Evolutionary conservation across 2,888 invertebrate genomes (phyloP), one percentile per base, ranked within the genome.

Genomic region (Oscheius onirici): DNA sequence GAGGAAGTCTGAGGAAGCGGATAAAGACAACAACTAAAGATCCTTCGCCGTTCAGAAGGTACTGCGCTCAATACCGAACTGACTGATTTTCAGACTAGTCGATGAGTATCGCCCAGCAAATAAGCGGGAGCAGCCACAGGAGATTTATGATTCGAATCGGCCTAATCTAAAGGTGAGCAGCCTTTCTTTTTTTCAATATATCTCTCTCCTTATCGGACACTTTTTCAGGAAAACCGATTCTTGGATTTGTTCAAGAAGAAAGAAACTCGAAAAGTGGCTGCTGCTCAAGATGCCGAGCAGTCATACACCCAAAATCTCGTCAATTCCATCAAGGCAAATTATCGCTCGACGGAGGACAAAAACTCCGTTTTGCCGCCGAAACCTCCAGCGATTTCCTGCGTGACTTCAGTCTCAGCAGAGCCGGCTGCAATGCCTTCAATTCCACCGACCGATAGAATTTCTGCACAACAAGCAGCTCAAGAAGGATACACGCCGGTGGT

Each of bases 1-100:
- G 75, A n/a, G 41, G 49, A 15, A 54, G 49, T 11, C 46, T 75
- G 17, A 43, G 72, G 13, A 75, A 75, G 17, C 60, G 55, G 34
- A 63, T 75, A 15, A 75, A 57, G 60, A 13, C 26, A 6, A 41
- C 10, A 3, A 17, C 58, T 44, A 70, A 54, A 22, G 68, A 68
- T 24, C 55, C 40, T 0, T 68, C 68, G 2, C 55, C 57, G 22
- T 68, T 68, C n/a, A 55, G 46, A 26, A 55, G 57, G 68, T 68
- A 26, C n/a, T n/a, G n/a, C n/a, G n/a, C n/a, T n/a, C n/a, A n/a
- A n/a, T n/a, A n/a, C n/a, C n/a, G n/a, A n/a, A n/a, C n/a, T n/a
- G n/a, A n/a, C 26, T n/a, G 55, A 13, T 20, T 54, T 22, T 54
- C 55, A 67, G 66, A 17, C 17, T 67, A 20, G 40, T 57, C 13